Base-by-base conservation (phyloP, 2,113 vertebrate species). In the Cephalopholis sonnerati region DNA sequence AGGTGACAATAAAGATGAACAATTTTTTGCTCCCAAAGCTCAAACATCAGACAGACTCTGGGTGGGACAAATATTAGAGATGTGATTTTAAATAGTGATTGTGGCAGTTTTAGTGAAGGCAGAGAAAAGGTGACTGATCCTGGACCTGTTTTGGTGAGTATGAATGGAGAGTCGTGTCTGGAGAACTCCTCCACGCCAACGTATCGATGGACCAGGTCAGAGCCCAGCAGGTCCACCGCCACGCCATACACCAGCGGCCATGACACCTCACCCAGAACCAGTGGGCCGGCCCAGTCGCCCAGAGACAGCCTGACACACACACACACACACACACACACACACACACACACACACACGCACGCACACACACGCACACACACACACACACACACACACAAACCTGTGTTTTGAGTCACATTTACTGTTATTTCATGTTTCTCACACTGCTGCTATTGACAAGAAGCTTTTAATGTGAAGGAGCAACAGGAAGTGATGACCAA, bases 231-330 rank as follows among this genome's bases (percentile, higher is more conserved):
- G 71, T 95, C 93, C 76, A 94, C 93, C 0, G 79, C 89, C 27
- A 93, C 84, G 2, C 91, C 88, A 13, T 94, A 95, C 39, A 94
- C 48, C 81, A 95, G 82, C 3, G 93, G 86, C 93, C 93, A 93
- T 4, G 93, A 92, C 32, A 87, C 76, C 72, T 93, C 94, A 1
- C 86, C 89, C 64, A 94, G 78, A 32, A 88, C 63, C 79, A 92
- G 90, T 3, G 93, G 57, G 24, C 93, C 86, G 0, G 88, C 63
- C 87, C 91, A 93, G 90, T 95, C 93, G 0, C 94, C 94, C 8
- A 94, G 87, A n/a, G 93, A 94, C 48, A 95, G 54, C 82, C 87
- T 89, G 67, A 59, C 5, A 9, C 7, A 62, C 18, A 46, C 9
- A 54, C 22, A 48, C 11, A 54, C 61, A n/a, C 11, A 13, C 18